phyloP scores from a whole-genome alignment of 2,797 vertebrate species.

The Micromesistius poutassou region DNA sequence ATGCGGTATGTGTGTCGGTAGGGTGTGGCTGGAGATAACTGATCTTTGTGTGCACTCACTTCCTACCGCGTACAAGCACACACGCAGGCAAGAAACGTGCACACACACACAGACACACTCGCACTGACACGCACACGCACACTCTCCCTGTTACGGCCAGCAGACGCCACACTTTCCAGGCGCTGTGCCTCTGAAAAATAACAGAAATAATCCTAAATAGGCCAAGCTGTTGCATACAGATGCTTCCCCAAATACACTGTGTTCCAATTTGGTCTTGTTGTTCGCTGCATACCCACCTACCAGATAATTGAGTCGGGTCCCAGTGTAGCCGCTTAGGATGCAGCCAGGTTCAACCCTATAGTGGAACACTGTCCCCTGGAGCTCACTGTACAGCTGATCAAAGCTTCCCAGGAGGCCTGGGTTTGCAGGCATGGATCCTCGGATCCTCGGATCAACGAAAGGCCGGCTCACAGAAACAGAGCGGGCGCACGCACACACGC shows the following conservation, averaged over 20 bases:
- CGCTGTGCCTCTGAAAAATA: constrained; percentile 29
- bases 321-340: too few species aligned
- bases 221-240: constrained; percentile 59
- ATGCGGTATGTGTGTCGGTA: too few species aligned
- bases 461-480: background rate
- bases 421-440: constrained; percentile 19
- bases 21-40: background rate
- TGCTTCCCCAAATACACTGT: constrained; percentile 52
- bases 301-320: background rate
- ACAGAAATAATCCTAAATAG: constrained; percentile 47
- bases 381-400: constrained; percentile 16
- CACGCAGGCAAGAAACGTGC: too few species aligned
- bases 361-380: too few species aligned
- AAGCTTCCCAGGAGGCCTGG: constrained; percentile 10
- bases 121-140: background rate
- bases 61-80: background rate
- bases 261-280: constrained; percentile 29
- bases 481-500: background rate
- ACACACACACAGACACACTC: background rate
- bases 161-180: constrained; percentile 33
- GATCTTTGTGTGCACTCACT: background rate
- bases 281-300: constrained; percentile 32
- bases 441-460: background rate
- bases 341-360: too few species aligned
- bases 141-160: constrained; percentile 46